Conservation (phyloP, 1,140 invertebrate species). For the Neotoxoptera formosana region DNA sequence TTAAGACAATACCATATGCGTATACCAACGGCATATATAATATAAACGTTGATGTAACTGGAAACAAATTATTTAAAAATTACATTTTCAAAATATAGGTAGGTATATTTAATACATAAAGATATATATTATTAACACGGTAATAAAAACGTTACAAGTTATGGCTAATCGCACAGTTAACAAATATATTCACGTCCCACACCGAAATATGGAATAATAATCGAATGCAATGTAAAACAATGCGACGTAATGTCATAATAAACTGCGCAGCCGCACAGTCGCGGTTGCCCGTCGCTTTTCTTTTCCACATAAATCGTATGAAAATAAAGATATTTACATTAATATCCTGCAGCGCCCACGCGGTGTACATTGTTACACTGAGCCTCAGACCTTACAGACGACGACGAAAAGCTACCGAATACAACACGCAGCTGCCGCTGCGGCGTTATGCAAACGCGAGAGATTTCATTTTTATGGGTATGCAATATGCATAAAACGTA, state of each 20-base stretch:
- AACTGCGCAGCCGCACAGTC: not conserved
- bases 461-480: too few relatives aligned
- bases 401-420: not conserved
- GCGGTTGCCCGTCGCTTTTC: not conserved
- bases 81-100: not conserved
- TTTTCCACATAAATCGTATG: slow-evolving; percentile 19
- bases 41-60: not conserved
- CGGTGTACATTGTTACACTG: not conserved
- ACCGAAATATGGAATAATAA: slow-evolving; percentile 18
- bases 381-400: not conserved
- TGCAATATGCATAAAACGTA: not conserved
- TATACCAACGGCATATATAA: not conserved
- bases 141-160: slow-evolving; percentile 22
- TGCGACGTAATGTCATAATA: slow-evolving; percentile 39
- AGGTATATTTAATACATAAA: not conserved
- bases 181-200: slow-evolving; percentile 24
- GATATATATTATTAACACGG: slow-evolving; percentile 11
- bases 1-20: not conserved
- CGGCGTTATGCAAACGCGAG: not conserved
- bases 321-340: slow-evolving; percentile 47
- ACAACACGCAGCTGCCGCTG: not conserved
- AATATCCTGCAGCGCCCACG: not conserved
- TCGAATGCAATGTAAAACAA: slow-evolving; percentile 25
- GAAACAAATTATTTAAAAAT: slow-evolving; percentile 33
- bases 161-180: slow-evolving; percentile 4